These are phyloP conservation scores for Pachycephala philippinensis DNA, from an alignment of 2,113 vertebrate genomes.

Conservation along the genomic window DNA sequence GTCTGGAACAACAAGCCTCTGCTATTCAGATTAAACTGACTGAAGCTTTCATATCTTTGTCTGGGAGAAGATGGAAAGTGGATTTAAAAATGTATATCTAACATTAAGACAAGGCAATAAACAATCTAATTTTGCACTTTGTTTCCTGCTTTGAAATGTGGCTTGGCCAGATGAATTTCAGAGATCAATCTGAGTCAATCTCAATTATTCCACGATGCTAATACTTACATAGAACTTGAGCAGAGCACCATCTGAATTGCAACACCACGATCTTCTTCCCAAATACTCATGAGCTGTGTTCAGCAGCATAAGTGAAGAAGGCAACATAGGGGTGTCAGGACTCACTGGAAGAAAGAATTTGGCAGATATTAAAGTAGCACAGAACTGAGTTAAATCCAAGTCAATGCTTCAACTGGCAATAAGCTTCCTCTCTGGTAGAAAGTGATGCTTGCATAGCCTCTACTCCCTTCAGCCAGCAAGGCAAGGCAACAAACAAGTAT, in stretches of 20 bases:
- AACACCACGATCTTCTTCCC: constrained; percentile 92
- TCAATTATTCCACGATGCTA: not conserved
- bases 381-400: not conserved
- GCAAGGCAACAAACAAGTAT: not conserved
- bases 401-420: not conserved
- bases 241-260: constrained; percentile 89
- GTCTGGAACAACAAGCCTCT: not conserved
- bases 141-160: not conserved
- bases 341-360: constrained; percentile 47
- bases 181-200: not conserved
- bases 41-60: not conserved
- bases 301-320: constrained; percentile 93
- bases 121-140: not conserved
- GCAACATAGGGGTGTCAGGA: constrained; percentile 84
- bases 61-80: not conserved
- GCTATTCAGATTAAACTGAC: not conserved
- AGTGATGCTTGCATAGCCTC: not conserved
- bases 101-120: not conserved
- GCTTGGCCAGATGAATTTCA: not conserved
- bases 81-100: not conserved
- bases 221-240: constrained; percentile 93
- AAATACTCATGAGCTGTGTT: constrained; percentile 96
- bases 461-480: not conserved
- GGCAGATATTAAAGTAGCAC: not conserved
- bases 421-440: not conserved